These are phyloP conservation scores for Pelvicachromis taeniatus DNA, from an alignment of 2,113 vertebrate species.

Conservation along the genomic window DNA sequence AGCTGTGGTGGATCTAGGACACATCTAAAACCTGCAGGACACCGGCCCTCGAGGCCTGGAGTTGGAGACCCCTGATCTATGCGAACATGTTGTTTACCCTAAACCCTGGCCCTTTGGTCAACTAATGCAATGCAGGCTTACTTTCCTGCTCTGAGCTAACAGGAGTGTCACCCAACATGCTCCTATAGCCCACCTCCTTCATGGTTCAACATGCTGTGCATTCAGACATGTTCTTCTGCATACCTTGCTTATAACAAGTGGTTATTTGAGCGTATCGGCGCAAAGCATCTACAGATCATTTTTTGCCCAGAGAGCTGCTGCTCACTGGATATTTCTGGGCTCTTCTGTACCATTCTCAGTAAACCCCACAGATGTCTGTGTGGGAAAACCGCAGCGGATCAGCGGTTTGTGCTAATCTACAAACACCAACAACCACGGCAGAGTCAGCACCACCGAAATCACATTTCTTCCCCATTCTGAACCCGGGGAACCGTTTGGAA, in stretches of 20 bases:
- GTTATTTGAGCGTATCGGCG: neutral
- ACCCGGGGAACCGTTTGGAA: accelerated
- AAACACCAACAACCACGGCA: accelerated
- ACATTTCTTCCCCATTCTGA: neutral
- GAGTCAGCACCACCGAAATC: neutral
- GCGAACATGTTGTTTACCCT: neutral
- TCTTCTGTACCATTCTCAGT: neutral
- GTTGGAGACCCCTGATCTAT: too few species aligned
- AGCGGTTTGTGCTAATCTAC: neutral
- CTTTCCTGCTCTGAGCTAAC: neutral
- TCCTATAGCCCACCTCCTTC: neutral
- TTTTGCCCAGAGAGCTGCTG: neutral
- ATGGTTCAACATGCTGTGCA: neutral
- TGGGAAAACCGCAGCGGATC: neutral
- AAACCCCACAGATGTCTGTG: neutral
- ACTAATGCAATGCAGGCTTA: neutral
- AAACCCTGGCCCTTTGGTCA: neutral
- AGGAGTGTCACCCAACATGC: neutral
- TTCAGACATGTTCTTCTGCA: neutral
- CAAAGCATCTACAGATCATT: neutral
- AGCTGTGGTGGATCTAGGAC: too few species aligned
- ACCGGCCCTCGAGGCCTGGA: too few species aligned
- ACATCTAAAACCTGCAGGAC: too few species aligned
- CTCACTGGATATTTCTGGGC: neutral
- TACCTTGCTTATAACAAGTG: neutral